These are phyloP conservation scores for Hemibagrus guttatus DNA, from an alignment of 2,797 vertebrate genomes.

Conservation along the genomic window DNA sequence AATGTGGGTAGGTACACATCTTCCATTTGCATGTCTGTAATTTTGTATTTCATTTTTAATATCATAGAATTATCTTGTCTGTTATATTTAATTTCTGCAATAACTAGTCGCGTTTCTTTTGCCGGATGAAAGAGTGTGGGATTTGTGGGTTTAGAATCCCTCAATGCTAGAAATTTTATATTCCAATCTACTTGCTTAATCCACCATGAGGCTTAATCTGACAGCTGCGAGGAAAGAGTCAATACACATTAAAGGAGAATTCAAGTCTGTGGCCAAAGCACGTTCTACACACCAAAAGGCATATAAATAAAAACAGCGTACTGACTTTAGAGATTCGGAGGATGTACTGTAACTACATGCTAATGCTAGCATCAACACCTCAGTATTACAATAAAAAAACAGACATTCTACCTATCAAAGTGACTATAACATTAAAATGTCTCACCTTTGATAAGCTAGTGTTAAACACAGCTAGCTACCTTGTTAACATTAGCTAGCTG, in stretches of 20 bases:
- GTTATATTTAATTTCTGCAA: not conserved
- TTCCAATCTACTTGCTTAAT: not conserved
- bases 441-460: not conserved
- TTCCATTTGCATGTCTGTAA: not conserved
- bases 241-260: not conserved
- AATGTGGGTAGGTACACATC: not conserved
- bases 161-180: not conserved
- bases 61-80: not conserved
- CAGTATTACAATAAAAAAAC: not conserved
- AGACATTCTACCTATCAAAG: not conserved
- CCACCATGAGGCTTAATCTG: not conserved
- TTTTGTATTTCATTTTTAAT: not conserved
- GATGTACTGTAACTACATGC: not conserved
- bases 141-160: not conserved
- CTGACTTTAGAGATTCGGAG: not conserved
- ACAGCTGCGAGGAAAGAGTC: not conserved
- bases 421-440: not conserved
- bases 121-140: not conserved
- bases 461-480: conserved; percentile 1
- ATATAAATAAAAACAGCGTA: not conserved
- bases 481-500: not conserved
- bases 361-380: not conserved
- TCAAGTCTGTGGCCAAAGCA: not conserved
- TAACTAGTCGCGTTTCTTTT: not conserved
- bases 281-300: not conserved